Conservation (phyloP, 2,113 vertebrate species). For the Caracal caracal region DNA sequence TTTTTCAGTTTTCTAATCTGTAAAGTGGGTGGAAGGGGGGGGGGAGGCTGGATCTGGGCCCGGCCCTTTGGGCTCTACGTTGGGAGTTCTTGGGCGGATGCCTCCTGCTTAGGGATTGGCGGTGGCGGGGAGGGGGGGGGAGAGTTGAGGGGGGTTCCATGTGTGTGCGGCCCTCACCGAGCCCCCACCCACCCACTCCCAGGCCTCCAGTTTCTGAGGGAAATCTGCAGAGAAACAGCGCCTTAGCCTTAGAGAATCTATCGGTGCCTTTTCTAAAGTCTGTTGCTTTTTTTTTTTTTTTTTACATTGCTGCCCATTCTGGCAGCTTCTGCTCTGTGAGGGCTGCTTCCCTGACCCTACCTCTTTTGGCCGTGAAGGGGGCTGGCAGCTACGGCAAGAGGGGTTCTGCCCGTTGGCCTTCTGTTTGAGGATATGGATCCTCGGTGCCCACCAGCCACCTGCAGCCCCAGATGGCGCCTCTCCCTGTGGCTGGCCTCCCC, state of each 20-base stretch:
- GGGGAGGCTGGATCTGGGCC: neutral
- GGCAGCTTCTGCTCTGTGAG: neutral
- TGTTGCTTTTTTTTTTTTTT: neutral
- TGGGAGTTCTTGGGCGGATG: neutral
- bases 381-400: neutral
- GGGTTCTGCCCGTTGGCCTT: neutral
- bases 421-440: neutral
- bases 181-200: neutral
- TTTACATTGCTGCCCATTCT: neutral
- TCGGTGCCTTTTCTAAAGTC: neutral
- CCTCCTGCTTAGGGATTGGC: neutral
- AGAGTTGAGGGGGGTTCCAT: neutral
- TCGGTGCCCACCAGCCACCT: neutral
- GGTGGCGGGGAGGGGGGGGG: neutral
- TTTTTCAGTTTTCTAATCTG: neutral
- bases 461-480: neutral
- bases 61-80: neutral
- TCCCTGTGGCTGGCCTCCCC: neutral
- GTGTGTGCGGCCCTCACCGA: rapidly evolving
- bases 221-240: neutral
- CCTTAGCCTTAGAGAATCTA: neutral
- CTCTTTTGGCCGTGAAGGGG: neutral
- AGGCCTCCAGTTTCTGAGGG: neutral
- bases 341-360: neutral
- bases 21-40: neutral